Evolutionary conservation across 2,797 vertebrate species (phyloP).

Genomic region (Cynopterus sphinx): DNA sequence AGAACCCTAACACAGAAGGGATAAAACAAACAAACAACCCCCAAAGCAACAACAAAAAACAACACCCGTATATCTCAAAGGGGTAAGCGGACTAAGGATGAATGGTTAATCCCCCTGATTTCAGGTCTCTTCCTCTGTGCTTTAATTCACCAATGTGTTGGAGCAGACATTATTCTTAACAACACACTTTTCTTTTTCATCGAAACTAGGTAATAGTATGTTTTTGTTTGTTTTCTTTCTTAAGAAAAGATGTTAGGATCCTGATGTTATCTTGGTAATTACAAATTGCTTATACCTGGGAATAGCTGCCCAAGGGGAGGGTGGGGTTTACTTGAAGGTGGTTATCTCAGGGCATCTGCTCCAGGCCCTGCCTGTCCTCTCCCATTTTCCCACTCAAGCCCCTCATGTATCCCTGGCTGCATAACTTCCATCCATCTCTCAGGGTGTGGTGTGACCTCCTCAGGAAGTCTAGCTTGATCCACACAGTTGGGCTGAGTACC

Average conservation of each 20-base stretch:
- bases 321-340: background rate
- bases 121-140: background rate
- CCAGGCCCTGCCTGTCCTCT: background rate
- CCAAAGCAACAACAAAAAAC: too few species aligned
- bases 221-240: background rate
- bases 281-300: background rate
- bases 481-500: background rate
- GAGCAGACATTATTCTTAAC: background rate
- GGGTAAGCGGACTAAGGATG: background rate
- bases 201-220: background rate
- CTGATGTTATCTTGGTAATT: background rate
- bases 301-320: background rate
- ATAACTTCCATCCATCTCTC: background rate
- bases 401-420: background rate
- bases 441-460: background rate
- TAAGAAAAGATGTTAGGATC: background rate
- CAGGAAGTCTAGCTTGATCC: background rate
- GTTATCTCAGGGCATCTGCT: background rate
- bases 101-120: background rate
- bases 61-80: background rate
- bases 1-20: background rate
- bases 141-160: background rate
- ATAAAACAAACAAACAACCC: too few species aligned
- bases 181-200: background rate
- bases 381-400: background rate